Base-by-base conservation (phyloP, 2,888 invertebrate genomes). In the Drosophila ochracea region DNA sequence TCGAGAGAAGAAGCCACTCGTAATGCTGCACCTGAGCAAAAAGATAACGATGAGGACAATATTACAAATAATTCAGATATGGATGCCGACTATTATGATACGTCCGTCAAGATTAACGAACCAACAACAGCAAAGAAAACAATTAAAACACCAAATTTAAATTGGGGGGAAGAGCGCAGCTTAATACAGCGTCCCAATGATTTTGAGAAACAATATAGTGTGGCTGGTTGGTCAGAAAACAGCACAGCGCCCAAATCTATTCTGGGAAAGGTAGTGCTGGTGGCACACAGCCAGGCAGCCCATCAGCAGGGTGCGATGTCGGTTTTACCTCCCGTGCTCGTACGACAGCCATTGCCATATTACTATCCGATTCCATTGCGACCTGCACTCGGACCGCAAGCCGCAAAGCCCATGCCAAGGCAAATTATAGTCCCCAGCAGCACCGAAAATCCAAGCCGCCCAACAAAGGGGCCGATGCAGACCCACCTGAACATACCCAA, bases 291-390 rank as follows among this genome's bases (percentile, higher is more conserved):
- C 4, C 61, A 64, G 2, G 19, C 57, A 25, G 11, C 57, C 0
- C 65, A 47, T 47, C 21, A 31, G 30, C 10, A 25, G 13, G 10
- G 9, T 30, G 9, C 52, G 4, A 10, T 5, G 11, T 11, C 43
- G 4, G 33, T 19, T 0, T 25, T 28, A 47, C 76, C 68, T 35
- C 85, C 91, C 0, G 10, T 85, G 10, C 64, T 88, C 4, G 59
- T 83, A 5, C 84, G 82, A 9, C 80, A 82, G 19, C 83, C 88
- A 0, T 59, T 91, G 47, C 92, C 92, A 0, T 91, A 84, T 77
- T 91, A 92, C 53, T 91, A 88, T 71, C 91, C 92, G 5, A 81
- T 92, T 54, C 92, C 92, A 3, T 35, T 92, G 37, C 78, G 91
- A 4, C 78, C 89, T 0, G 37, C 62, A 4, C 37, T 37, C 7